phyloP scores from a whole-genome alignment of 2,888 invertebrate species.

The Altica lythri region DNA sequence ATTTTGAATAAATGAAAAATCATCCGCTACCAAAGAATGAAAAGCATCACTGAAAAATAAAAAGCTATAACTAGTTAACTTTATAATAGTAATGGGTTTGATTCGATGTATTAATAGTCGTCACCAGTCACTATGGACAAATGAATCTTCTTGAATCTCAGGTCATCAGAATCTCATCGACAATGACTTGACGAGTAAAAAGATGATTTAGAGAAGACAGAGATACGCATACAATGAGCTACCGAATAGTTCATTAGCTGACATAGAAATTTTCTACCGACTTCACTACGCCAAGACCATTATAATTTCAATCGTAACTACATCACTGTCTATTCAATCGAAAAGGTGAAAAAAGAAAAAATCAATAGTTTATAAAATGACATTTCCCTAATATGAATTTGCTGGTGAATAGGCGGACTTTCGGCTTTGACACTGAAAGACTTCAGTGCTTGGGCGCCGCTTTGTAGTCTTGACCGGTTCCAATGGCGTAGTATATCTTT shows the following conservation, averaged over 20 bases:
- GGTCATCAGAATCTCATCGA: conserved; percentile 33
- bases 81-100: background rate
- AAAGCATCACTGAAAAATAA: too few relatives aligned
- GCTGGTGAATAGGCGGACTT: conserved; percentile 40
- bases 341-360: conserved; percentile 29
- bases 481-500: too few relatives aligned
- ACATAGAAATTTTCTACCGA: conserved; percentile 31
- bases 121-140: conserved; percentile 19
- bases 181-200: conserved; percentile 37
- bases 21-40: too few relatives aligned
- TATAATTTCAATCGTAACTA: too few relatives aligned
- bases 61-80: too few relatives aligned
- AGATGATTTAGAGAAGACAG: conserved; percentile 44
- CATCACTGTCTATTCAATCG: conserved; percentile 31
- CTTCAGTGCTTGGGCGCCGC: conserved; percentile 42
- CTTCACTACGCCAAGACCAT: conserved; percentile 26
- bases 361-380: conserved; percentile 38
- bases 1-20: too few relatives aligned
- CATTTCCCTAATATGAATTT: conserved; percentile 42
- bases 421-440: conserved; percentile 41
- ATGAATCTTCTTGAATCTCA: conserved; percentile 10
- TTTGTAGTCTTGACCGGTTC: conserved; percentile 21
- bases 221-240: conserved; percentile 41
- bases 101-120: conserved; percentile 18
- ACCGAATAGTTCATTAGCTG: conserved; percentile 46